Evolutionary conservation across 2,113 vertebrate genomes (phyloP).

Genomic region (Chaetura pelagica): DNA sequence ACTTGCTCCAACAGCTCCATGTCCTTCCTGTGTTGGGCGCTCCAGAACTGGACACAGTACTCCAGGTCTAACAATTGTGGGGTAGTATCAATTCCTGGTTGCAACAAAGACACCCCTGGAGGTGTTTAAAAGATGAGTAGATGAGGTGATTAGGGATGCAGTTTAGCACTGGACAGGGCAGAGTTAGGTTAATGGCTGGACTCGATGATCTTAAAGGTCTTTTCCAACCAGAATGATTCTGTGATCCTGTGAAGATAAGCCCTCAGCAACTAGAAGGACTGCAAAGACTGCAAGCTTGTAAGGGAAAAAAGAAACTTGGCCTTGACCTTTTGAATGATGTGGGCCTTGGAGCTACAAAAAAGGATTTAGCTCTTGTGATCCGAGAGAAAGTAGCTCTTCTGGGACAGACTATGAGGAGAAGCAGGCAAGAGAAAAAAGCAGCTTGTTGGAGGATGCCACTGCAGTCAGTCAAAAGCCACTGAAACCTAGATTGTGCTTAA

Average conservation of each 20-base stretch:
- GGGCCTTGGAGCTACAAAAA: background rate
- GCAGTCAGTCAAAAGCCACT: background rate
- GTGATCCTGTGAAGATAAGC: background rate
- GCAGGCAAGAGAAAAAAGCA: background rate
- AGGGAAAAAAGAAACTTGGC: background rate
- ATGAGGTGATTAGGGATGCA: too few relatives aligned
- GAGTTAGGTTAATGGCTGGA: too few relatives aligned
- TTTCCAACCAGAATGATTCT: too few relatives aligned
- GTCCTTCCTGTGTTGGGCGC: too few relatives aligned
- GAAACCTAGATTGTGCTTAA: background rate
- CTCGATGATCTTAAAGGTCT: too few relatives aligned
- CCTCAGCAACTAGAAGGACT: background rate
- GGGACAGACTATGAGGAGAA: background rate
- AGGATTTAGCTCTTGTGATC: background rate
- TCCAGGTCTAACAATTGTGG: background rate
- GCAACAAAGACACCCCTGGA: background rate
- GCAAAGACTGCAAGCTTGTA: background rate
- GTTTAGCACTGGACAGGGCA: too few relatives aligned
- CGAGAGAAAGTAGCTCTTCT: background rate
- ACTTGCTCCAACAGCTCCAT: too few relatives aligned
- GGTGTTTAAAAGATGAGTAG: too few relatives aligned
- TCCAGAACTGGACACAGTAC: too few relatives aligned
- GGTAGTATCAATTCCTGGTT: background rate
- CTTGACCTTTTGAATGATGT: conserved; percentile 18
- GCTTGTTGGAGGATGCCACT: background rate